These are phyloP conservation scores for Crenuchus spilurus DNA, from an alignment of 2,797 vertebrate genomes.

Conservation along the genomic window DNA sequence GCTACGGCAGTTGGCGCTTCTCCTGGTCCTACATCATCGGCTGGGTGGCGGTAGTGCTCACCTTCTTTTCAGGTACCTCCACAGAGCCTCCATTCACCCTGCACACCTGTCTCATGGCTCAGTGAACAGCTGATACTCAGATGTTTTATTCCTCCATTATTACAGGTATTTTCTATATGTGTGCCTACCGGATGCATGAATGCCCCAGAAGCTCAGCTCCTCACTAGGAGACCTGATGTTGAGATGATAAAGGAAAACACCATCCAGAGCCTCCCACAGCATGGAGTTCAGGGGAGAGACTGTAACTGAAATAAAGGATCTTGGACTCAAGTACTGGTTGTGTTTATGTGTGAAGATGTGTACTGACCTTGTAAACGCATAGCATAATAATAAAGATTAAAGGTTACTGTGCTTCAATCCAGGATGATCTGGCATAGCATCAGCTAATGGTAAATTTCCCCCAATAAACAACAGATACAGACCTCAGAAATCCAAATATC, in stretches of 20 bases:
- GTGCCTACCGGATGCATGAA: slow-evolving; percentile 78
- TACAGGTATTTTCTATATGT: slow-evolving; percentile 69
- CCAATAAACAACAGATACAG: not conserved
- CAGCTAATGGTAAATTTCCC: too few species aligned
- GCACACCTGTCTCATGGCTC: not conserved
- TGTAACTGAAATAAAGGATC: slow-evolving; percentile 9
- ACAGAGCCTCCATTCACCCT: not conserved
- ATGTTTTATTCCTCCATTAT: not conserved
- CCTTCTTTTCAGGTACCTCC: slow-evolving; percentile 77
- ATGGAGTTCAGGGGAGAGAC: not conserved
- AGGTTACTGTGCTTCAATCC: too few species aligned
- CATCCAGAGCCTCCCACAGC: not conserved
- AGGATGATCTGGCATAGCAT: not conserved
- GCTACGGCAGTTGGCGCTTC: slow-evolving; percentile 79
- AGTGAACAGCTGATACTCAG: too few species aligned
- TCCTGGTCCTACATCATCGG: slow-evolving; percentile 81
- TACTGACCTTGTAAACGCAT: not conserved
- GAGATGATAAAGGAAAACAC: slow-evolving; percentile 41
- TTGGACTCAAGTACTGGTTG: not conserved
- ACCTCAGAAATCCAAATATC: too few species aligned
- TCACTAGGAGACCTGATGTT: slow-evolving; percentile 63
- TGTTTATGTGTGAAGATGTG: not conserved
- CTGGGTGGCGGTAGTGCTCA: slow-evolving; percentile 79
- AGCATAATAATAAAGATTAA: too few species aligned
- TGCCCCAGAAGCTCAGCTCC: slow-evolving; percentile 68